A percentile compares a stretch with the other conserved stretches of the same genome.
Evolutionary conservation across 2,113 vertebrate species (phyloP).

Genomic region (Ceuthmochares aereus): DNA sequence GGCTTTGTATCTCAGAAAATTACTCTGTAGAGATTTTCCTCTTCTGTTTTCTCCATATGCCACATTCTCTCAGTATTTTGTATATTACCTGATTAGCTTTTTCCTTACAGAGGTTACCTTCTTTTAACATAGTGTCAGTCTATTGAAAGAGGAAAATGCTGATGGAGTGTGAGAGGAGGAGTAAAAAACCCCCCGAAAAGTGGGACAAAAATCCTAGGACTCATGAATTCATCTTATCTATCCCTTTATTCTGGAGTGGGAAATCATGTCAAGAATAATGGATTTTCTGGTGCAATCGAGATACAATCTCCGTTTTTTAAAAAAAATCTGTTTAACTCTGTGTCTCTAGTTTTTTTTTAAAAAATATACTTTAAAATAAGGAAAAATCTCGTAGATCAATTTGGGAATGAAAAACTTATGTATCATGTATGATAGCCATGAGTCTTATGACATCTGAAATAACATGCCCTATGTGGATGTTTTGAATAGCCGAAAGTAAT

Average conservation of each 20-base stretch:
- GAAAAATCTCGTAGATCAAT: neutral
- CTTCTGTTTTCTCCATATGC: neutral
- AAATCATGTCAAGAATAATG: neutral
- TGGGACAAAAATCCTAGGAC: neutral
- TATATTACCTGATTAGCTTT: neutral
- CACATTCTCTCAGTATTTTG: neutral
- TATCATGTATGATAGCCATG: neutral
- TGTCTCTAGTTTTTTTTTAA: neutral
- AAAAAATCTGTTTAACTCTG: neutral
- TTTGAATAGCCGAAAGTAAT: neutral
- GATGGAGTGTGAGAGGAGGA: neutral
- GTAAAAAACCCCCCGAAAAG: neutral
- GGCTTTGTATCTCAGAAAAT: constrained; percentile 9
- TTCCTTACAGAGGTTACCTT: neutral
- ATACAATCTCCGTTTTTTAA: neutral
- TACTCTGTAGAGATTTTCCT: neutral
- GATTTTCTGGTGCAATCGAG: neutral
- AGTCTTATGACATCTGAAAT: neutral
- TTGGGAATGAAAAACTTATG: neutral
- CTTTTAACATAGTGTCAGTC: neutral
- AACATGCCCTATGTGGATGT: neutral
- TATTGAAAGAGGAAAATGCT: constrained; percentile 19
- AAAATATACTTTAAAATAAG: neutral
- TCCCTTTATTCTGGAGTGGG: neutral
- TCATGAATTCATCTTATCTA: neutral